Conservation (phyloP, 2,888 invertebrate species). For the Octodonta nipae region DNA sequence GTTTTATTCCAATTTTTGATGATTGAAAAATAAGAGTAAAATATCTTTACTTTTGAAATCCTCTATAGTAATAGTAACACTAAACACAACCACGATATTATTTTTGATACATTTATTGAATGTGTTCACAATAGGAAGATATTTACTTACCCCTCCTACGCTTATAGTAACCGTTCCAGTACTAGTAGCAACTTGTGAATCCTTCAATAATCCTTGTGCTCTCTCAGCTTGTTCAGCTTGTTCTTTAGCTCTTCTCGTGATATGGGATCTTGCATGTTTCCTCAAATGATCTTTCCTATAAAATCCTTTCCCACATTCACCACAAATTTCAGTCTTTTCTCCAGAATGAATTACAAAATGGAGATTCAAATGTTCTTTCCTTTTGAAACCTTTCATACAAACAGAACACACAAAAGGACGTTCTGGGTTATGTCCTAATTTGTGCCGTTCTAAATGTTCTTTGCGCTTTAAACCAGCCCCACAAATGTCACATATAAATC, state of each 20-base stretch:
- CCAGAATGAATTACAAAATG: conserved; percentile 85
- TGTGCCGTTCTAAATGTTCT: conserved; percentile 75
- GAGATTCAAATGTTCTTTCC: conserved; percentile 74
- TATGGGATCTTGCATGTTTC: conserved; percentile 74
- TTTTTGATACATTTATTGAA: too few relatives aligned
- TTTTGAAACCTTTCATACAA: conserved; percentile 75
- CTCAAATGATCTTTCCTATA: conserved; percentile 78
- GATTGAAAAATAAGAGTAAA: too few relatives aligned
- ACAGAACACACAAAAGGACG: conserved; percentile 78
- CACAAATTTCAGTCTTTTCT: conserved; percentile 74
- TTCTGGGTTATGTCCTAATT: conserved; percentile 79
- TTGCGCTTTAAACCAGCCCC: conserved; percentile 78
- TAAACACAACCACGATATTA: too few relatives aligned
- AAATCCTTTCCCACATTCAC: conserved; percentile 80
- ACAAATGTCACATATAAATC: conserved; percentile 79
- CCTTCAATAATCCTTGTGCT: conserved; percentile 22
- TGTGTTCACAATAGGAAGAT: too few relatives aligned
- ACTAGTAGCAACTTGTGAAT: conserved; percentile 15
- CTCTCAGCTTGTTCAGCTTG: conserved; percentile 37
- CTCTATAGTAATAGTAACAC: too few relatives aligned
- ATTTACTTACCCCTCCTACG: conserved; percentile 21
- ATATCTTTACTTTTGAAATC: too few relatives aligned
- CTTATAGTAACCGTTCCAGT: conserved; percentile 32
- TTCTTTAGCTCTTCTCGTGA: conserved; percentile 71
- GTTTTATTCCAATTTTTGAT: too few relatives aligned